Evolutionary conservation across 1,140 invertebrate genomes (phyloP).

Genomic region (Plutomurus gul): DNA sequence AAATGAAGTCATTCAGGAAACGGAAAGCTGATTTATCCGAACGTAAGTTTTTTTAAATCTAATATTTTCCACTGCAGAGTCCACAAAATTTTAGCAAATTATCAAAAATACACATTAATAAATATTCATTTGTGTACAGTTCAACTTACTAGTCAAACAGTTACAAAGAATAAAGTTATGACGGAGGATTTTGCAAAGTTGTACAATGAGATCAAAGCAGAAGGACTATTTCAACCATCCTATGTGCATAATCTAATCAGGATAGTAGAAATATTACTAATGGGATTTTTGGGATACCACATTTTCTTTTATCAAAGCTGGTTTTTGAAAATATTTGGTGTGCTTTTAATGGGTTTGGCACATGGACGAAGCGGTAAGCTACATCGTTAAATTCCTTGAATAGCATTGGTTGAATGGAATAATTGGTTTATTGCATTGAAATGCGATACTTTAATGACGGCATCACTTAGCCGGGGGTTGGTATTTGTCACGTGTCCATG

Average conservation of each 20-base stretch:
- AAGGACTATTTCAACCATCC: slow-evolving; percentile 9
- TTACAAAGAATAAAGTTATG: neutral
- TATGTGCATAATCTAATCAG: neutral
- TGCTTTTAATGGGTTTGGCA: neutral
- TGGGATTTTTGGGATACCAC: slow-evolving; percentile 12
- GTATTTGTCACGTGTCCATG: too few species aligned
- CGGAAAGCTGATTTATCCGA: neutral
- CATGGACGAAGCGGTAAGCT: slow-evolving; percentile 37
- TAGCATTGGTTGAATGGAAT: too few species aligned
- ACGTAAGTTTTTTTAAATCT: too few species aligned
- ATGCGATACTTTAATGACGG: too few species aligned
- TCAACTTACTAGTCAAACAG: neutral
- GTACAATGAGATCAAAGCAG: neutral
- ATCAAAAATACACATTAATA: too few species aligned
- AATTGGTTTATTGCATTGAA: too few species aligned
- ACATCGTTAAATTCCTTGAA: neutral
- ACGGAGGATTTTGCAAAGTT: slow-evolving; percentile 23
- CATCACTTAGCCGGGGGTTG: too few species aligned
- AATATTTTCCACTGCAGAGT: neutral
- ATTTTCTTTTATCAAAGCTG: neutral
- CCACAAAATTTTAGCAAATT: neutral
- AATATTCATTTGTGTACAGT: too few species aligned
- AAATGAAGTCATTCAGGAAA: slow-evolving; percentile 23
- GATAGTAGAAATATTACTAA: neutral
- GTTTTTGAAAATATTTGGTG: slow-evolving; percentile 4